Evolutionary conservation across 2,888 invertebrate species (phyloP).

Genomic region (Drosophila meridiana): DNA sequence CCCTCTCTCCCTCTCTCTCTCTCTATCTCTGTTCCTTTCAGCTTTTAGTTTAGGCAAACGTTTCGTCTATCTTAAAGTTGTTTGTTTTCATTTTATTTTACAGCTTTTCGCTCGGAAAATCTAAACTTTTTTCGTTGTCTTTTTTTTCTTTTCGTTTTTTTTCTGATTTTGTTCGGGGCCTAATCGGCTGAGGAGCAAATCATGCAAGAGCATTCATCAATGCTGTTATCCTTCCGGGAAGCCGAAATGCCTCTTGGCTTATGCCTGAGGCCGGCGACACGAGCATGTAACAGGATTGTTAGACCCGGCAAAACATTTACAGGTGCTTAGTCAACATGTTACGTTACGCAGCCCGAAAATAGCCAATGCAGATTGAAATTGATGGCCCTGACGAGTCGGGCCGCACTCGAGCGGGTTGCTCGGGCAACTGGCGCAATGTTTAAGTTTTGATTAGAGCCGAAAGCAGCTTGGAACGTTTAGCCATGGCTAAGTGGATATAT

Average conservation of each 20-base stretch:
- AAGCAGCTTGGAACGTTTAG: slow-evolving; percentile 46
- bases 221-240: slow-evolving; percentile 54
- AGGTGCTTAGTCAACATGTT: slow-evolving; percentile 69
- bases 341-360: slow-evolving; percentile 55
- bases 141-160: slow-evolving; percentile 13
- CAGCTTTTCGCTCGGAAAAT: slow-evolving; percentile 32
- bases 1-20: neutral
- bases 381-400: slow-evolving; percentile 40
- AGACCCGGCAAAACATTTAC: slow-evolving; percentile 44
- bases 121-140: slow-evolving; percentile 38
- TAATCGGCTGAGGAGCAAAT: slow-evolving; percentile 56
- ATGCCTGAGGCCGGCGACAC: slow-evolving; percentile 21
- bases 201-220: slow-evolving; percentile 76
- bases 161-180: slow-evolving; percentile 20
- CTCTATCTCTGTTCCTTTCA: slow-evolving; percentile 5
- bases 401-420: slow-evolving; percentile 15
- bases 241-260: slow-evolving; percentile 19
- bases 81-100: slow-evolving; percentile 44
- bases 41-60: slow-evolving; percentile 28
- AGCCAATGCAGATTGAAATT: slow-evolving; percentile 69
- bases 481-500: slow-evolving; percentile 5
- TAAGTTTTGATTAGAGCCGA: slow-evolving; percentile 60
- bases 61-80: slow-evolving; percentile 34
- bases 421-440: slow-evolving; percentile 41
- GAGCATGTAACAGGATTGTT: slow-evolving; percentile 26